These are phyloP conservation scores for Drosophila ohnishii DNA, from an alignment of 1,140 invertebrate species.

Conservation along the genomic window DNA sequence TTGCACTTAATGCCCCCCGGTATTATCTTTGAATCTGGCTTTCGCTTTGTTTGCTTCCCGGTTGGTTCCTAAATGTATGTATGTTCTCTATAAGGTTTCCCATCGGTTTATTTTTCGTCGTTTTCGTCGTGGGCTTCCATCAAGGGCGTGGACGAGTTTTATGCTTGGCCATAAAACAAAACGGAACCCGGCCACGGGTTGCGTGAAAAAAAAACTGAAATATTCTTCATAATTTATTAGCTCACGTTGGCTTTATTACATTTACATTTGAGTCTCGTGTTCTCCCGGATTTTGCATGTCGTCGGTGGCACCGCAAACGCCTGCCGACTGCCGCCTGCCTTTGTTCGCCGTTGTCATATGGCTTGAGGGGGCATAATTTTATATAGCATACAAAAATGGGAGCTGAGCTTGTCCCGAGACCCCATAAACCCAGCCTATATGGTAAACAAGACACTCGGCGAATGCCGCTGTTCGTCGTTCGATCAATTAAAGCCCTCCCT, in stretches of 20 bases:
- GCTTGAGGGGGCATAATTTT: slow-evolving; percentile 42
- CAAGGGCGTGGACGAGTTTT: slow-evolving; percentile 37
- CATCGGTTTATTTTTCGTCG: slow-evolving; percentile 28
- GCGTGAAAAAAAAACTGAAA: slow-evolving; percentile 40
- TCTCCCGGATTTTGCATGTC: slow-evolving; percentile 53
- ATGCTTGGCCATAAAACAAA: slow-evolving; percentile 42
- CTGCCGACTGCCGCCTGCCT: not conserved
- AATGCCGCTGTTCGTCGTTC: slow-evolving; percentile 21
- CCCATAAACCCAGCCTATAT: slow-evolving; percentile 10
- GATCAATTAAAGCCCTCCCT: slow-evolving; percentile 38
- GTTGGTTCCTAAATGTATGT: slow-evolving; percentile 9
- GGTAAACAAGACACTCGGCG: slow-evolving; percentile 16
- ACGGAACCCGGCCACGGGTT: slow-evolving; percentile 33
- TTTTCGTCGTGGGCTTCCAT: slow-evolving; percentile 32
- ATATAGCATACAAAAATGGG: slow-evolving; percentile 73
- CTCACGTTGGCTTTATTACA: slow-evolving; percentile 42
- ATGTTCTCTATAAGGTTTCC: slow-evolving; percentile 41
- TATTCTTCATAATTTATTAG: slow-evolving; percentile 55
- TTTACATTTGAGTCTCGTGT: slow-evolving; percentile 45
- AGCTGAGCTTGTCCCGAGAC: slow-evolving; percentile 10
- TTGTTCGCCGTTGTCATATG: slow-evolving; percentile 46
- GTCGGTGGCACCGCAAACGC: slow-evolving; percentile 8
- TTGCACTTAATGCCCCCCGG: slow-evolving; percentile 55
- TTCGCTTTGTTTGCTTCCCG: slow-evolving; percentile 19
- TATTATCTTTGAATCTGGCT: slow-evolving; percentile 50